These are phyloP conservation scores for Acanthopagrus latus DNA, from an alignment of 2,797 vertebrate genomes.

Conservation along the genomic window DNA sequence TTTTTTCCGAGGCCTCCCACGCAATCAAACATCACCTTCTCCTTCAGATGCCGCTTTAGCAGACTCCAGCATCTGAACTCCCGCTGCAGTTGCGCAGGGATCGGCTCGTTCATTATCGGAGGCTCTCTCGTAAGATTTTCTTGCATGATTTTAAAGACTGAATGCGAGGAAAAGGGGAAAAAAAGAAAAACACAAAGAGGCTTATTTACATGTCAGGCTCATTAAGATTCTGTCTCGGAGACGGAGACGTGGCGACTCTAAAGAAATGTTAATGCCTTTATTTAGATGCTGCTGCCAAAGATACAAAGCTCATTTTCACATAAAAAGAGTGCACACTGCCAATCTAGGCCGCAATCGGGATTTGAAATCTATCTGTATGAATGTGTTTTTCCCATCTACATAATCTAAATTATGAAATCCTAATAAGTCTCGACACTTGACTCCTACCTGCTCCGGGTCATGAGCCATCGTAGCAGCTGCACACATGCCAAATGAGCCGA, in stretches of 20 bases:
- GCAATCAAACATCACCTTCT: slow-evolving; percentile 60
- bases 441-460: slow-evolving; percentile 30
- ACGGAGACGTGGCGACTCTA: neutral
- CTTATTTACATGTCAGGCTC: slow-evolving; percentile 24
- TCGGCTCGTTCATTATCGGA: slow-evolving; percentile 50
- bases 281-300: neutral
- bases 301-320: too few relatives aligned
- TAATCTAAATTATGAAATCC: slow-evolving; percentile 19
- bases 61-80: slow-evolving; percentile 31
- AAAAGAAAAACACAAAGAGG: neutral
- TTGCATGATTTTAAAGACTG: slow-evolving; percentile 8
- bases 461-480: slow-evolving; percentile 25
- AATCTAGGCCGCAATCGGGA: too few relatives aligned
- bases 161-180: slow-evolving; percentile 9
- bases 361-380: too few relatives aligned
- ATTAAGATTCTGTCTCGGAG: slow-evolving; percentile 18
- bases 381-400: slow-evolving; percentile 17
- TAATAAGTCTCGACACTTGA: slow-evolving; percentile 42
- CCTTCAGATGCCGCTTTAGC: slow-evolving; percentile 36
- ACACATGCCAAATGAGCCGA: slow-evolving; percentile 46
- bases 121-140: slow-evolving; percentile 25
- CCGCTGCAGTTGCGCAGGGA: slow-evolving; percentile 11
- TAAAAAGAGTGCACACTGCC: neutral
- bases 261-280: neutral
- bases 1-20: slow-evolving; percentile 60